These are phyloP conservation scores for Amphimedon queenslandica DNA, from an alignment of 37 sponge, comb jelly and placozoan species.

Conservation along the genomic window DNA sequence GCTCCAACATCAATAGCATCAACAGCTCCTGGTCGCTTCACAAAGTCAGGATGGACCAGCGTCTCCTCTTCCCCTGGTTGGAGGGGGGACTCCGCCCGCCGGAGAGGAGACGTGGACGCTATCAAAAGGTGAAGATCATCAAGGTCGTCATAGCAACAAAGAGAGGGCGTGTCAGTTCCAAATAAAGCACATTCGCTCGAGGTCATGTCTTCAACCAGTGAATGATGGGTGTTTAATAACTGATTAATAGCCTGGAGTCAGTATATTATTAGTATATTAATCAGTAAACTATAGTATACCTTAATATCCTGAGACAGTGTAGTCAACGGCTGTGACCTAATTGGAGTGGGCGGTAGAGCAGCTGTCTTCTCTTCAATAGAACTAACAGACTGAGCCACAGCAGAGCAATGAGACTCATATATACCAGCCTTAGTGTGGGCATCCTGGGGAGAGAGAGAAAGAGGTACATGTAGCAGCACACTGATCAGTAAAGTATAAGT, in stretches of 20 bases:
- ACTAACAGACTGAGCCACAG: conserved; percentile 30
- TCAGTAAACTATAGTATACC: too few relatives aligned
- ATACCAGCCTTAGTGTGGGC: conserved; percentile 31
- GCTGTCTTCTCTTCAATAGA: not conserved
- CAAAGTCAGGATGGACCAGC: conserved; percentile 30
- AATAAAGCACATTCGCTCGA: too few relatives aligned
- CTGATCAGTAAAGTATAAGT: too few relatives aligned
- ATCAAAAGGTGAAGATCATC: too few relatives aligned
- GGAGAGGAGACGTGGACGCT: too few relatives aligned
- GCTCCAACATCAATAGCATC: conserved; percentile 50
- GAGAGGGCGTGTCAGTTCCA: too few relatives aligned
- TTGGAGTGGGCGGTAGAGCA: not conserved
- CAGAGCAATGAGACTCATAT: conserved; percentile 27
- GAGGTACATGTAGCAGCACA: not conserved
- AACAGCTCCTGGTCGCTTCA: conserved; percentile 51
- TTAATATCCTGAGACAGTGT: not conserved
- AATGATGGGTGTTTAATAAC: too few relatives aligned
- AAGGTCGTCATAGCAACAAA: too few relatives aligned
- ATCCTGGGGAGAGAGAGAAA: conserved; percentile 17
- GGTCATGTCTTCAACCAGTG: too few relatives aligned
- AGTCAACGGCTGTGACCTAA: not conserved
- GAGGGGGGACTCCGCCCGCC: too few relatives aligned
- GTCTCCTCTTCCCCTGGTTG: not conserved
- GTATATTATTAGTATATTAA: too few relatives aligned
- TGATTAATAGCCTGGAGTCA: too few relatives aligned